Evolutionary conservation across 2,888 invertebrate genomes (phyloP).

Genomic region (Dimorphilus gyrociliatus): DNA sequence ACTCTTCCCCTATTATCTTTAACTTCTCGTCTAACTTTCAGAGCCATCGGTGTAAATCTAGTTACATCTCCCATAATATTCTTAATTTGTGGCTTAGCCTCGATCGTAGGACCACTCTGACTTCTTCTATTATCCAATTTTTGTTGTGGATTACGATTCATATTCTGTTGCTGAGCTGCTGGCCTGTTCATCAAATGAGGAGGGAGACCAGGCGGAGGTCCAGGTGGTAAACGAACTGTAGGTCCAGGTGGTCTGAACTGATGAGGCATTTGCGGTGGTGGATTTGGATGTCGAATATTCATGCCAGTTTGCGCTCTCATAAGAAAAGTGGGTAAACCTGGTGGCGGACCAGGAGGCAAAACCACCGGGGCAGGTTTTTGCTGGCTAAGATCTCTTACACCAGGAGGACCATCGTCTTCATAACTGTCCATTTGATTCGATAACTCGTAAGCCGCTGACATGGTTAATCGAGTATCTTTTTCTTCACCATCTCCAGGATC

Average conservation of each 20-base stretch:
- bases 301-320: conserved; percentile 25
- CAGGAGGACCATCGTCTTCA: too few species aligned
- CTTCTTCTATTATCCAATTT: conserved; percentile 12
- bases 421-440: too few species aligned
- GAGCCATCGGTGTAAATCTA: conserved; percentile 76
- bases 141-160: conserved; percentile 1
- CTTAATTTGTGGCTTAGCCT: conserved; percentile 85
- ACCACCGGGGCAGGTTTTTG: too few species aligned
- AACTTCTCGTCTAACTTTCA: conserved; percentile 70
- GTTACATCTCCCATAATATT: conserved; percentile 58
- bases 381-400: too few species aligned
- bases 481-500: conserved; percentile 41
- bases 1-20: conserved; percentile 27
- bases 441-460: too few species aligned
- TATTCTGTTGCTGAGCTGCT: conserved; percentile 4
- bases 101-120: conserved; percentile 54
- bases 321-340: conserved; percentile 44
- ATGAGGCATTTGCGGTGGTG: conserved; percentile 29
- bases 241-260: conserved; percentile 35
- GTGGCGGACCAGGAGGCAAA: conserved; percentile 37
- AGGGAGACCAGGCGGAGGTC: conserved; percentile 32
- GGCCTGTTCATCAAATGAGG: too few species aligned
- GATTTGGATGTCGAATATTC: conserved; percentile 20
- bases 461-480: conserved; percentile 24
- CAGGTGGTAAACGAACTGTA: conserved; percentile 31